phyloP scores from a whole-genome alignment of 2,113 vertebrate genomes.

The Lota lota region DNA sequence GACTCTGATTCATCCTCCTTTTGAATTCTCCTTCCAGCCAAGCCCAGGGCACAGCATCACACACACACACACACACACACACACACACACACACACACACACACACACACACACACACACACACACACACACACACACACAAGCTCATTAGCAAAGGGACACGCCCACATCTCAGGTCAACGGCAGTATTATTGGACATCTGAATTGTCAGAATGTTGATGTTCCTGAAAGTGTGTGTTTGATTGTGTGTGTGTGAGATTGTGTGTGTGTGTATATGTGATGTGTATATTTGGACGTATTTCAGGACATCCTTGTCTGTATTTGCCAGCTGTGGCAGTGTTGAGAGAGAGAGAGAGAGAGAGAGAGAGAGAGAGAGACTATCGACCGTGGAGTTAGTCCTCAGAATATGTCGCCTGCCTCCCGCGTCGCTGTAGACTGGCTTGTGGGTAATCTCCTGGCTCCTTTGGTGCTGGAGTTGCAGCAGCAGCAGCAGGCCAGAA shows the following conservation, averaged over 20 bases:
- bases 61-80: no score
- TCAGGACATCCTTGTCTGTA: conserved; percentile 16
- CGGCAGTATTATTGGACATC: conserved; percentile 4
- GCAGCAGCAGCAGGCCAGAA: conserved; percentile 35
- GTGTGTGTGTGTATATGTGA: no score
- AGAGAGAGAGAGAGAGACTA: no score
- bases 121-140: no score
- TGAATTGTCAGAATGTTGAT: conserved; percentile 32
- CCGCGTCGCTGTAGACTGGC: no score
- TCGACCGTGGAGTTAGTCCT: no score
- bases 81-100: no score
- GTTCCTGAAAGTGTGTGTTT: conserved; percentile 32
- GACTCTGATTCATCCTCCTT: no score
- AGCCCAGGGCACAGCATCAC: no score
- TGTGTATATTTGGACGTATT: conserved; percentile 24
- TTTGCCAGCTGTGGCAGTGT: conserved; percentile 28
- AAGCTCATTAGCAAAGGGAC: neutral
- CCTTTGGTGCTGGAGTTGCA: conserved; percentile 22
- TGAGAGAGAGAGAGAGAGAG: neutral
- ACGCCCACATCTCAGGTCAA: neutral
- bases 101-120: no score
- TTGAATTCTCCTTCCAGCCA: no score
- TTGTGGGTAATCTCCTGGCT: neutral
- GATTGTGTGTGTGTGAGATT: conserved; percentile 3
- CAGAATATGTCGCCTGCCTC: no score